A percentile compares a stretch with the other conserved stretches of the same genome.
These are phyloP conservation scores for Falco peregrinus DNA, from an alignment of 2,797 vertebrate genomes.

Conservation along the genomic window DNA sequence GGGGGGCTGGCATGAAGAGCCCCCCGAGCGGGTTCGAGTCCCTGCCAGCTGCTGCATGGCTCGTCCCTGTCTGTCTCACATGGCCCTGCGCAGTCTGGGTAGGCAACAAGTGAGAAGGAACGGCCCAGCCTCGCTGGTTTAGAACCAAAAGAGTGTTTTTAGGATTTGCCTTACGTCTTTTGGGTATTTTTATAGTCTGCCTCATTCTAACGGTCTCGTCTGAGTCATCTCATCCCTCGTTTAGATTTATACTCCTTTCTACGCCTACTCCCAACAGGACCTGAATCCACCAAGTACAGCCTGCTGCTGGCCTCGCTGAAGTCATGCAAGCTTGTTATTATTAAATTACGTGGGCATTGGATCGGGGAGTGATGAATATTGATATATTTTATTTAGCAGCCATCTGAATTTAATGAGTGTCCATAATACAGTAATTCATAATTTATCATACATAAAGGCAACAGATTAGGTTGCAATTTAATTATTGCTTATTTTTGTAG, in stretches of 20 bases:
- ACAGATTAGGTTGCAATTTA: not conserved
- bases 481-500: not conserved
- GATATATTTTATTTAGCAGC: not conserved
- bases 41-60: fast-evolving
- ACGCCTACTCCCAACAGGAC: constrained; percentile 16
- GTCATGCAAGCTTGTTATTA: not conserved
- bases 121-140: not conserved
- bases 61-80: fast-evolving
- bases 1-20: not conserved
- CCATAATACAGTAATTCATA: not conserved
- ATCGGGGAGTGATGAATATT: not conserved
- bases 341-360: not conserved
- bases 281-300: not conserved
- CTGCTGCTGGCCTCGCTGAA: not conserved
- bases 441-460: not conserved
- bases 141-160: not conserved
- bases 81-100: fast-evolving
- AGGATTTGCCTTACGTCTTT: not conserved
- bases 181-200: constrained; percentile 51
- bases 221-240: constrained; percentile 47
- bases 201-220: constrained; percentile 5
- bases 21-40: no score
- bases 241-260: constrained; percentile 20
- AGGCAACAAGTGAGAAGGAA: fast-evolving
- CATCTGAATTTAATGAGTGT: not conserved